Conservation (phyloP, 2,113 vertebrate genomes). For the Hoplias malabaricus region DNA sequence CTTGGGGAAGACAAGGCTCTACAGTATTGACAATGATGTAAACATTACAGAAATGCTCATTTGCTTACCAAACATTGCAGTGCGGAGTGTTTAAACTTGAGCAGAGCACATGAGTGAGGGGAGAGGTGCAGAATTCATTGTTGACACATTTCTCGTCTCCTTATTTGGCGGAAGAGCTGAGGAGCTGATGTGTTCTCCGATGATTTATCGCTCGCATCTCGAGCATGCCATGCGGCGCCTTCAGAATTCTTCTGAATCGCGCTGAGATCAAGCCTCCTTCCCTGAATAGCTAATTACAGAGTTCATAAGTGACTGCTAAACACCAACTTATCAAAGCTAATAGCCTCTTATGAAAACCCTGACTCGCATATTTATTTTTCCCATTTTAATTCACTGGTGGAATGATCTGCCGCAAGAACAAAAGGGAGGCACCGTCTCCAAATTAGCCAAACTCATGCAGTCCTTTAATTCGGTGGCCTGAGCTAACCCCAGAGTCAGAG, state of each 20-base stretch:
- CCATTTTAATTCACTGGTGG: not conserved
- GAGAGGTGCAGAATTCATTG: slow-evolving; percentile 20
- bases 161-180: slow-evolving; percentile 39
- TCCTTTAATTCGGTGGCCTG: slow-evolving; percentile 52
- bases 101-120: not conserved
- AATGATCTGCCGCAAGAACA: not conserved
- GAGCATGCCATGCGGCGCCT: slow-evolving; percentile 8
- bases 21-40: slow-evolving; percentile 36
- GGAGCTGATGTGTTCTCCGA: slow-evolving; percentile 25
- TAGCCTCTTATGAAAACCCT: not conserved
- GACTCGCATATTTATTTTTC: not conserved
- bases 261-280: not conserved
- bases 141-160: slow-evolving; percentile 27
- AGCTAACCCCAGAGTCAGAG: slow-evolving; percentile 61
- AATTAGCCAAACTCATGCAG: slow-evolving; percentile 37
- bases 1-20: slow-evolving; percentile 16
- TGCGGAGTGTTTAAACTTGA: slow-evolving; percentile 21
- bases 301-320: not conserved
- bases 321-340: not conserved
- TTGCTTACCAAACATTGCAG: slow-evolving; percentile 39
- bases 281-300: not conserved
- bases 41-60: slow-evolving; percentile 42
- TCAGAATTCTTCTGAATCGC: slow-evolving; percentile 3
- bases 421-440: slow-evolving; percentile 32
- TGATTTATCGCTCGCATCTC: slow-evolving; percentile 27